phyloP scores from a whole-genome alignment of 30 jellyfish, hydroid and myxozoan species.

The Catostylus mosaicus region DNA sequence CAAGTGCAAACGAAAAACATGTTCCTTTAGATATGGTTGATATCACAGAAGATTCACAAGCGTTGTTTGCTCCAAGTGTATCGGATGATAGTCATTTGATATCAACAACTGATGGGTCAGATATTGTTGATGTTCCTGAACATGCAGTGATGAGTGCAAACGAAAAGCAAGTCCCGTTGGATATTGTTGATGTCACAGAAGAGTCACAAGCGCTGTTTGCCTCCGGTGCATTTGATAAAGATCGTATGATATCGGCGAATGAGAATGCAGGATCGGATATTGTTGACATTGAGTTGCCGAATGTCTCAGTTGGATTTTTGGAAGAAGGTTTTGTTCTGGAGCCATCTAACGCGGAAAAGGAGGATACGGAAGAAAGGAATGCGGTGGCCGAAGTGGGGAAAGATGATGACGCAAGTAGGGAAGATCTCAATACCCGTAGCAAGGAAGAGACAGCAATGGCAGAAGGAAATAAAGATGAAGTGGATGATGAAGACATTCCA shows the following conservation, averaged over 20 bases:
- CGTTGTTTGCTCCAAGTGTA: too few species aligned
- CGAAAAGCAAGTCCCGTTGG: conserved; percentile 9
- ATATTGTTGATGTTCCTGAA: neutral
- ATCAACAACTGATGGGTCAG: too few species aligned
- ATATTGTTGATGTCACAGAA: conserved; percentile 10
- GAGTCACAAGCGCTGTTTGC: conserved; percentile 17
- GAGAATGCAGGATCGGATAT: conserved; percentile 49
- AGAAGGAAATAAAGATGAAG: neutral
- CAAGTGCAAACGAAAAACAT: neutral
- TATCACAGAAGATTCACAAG: neutral
- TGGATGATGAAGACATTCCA: neutral
- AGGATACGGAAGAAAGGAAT: neutral
- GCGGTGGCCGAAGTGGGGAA: neutral
- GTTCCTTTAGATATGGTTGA: neutral
- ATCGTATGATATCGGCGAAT: conserved; percentile 6
- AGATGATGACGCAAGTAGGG: neutral
- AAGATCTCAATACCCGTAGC: too few species aligned
- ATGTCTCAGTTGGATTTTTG: neutral
- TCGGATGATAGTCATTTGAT: too few species aligned
- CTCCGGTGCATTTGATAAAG: neutral
- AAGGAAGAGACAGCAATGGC: neutral
- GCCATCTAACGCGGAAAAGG: neutral
- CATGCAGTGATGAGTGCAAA: neutral
- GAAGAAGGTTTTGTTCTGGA: neutral
- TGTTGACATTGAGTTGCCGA: conserved; percentile 48